Conservation (phyloP, 2,888 invertebrate genomes). For the Athalia rosae region DNA sequence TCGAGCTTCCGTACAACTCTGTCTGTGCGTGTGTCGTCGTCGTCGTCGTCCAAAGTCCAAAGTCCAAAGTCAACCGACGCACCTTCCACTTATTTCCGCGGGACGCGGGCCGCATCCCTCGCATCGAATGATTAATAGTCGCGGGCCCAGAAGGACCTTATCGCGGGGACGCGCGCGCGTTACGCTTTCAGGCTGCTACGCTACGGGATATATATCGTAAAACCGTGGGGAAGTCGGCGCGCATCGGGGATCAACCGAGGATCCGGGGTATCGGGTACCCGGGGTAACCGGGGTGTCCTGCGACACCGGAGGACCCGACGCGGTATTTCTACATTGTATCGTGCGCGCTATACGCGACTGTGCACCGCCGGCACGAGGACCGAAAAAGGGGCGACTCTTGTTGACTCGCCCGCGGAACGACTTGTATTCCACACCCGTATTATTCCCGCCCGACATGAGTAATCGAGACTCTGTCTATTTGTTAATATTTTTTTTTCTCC, state of each 20-base stretch:
- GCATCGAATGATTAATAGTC: slow-evolving; percentile 58
- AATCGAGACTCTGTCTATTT: slow-evolving; percentile 62
- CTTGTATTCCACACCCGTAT: too few relatives aligned
- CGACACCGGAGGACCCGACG: too few relatives aligned
- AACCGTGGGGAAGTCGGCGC: too few relatives aligned
- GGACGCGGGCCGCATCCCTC: slow-evolving; percentile 2
- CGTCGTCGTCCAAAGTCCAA: too few relatives aligned
- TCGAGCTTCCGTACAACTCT: background rate
- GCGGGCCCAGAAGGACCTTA: slow-evolving; percentile 58
- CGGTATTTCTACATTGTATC: too few relatives aligned
- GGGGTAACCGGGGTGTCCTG: background rate
- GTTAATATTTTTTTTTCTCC: slow-evolving; percentile 44
- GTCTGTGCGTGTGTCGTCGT: too few relatives aligned
- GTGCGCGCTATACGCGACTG: too few relatives aligned
- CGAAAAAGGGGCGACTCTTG: slow-evolving; percentile 7
- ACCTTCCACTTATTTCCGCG: background rate
- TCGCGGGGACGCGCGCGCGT: slow-evolving; percentile 54
- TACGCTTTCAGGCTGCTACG: background rate
- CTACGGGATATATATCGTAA: too few relatives aligned
- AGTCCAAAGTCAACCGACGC: slow-evolving; percentile 29
- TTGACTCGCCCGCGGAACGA: background rate
- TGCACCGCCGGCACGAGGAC: background rate
- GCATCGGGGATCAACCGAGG: too few relatives aligned
- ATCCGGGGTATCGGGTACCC: background rate
- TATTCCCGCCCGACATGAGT: slow-evolving; percentile 59